Base-by-base conservation (phyloP, 1,140 invertebrate species). In the Aradophagus sp. region DNA sequence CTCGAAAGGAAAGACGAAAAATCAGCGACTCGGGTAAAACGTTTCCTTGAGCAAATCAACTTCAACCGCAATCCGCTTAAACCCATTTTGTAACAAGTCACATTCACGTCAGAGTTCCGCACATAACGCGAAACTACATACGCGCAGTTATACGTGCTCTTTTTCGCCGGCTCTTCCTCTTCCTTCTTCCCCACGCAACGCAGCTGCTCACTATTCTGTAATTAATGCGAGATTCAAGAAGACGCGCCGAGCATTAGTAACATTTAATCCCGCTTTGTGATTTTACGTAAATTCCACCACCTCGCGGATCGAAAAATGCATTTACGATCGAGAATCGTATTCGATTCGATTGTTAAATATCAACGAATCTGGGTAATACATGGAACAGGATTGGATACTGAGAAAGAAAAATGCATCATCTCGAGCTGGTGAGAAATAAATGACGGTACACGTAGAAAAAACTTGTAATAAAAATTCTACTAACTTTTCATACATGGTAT, bases 141-240 rank as follows among this genome's bases (percentile, higher is more conserved):
- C 39, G 63, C 48, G 41, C 20, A 15, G 16, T 11, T 58, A 58
- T 70, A 55, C 56, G 48, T 55, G 62, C 50, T 61, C 56, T 72
- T 72, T 72, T 72, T 62, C 61, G 41, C 35, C 34, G 50, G 42
- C 34, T 68, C 19, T 31, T 55, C 50, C 36, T 62, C 50, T 34
- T 48, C 34, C 56, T 62, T 70, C 66, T 70, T 52, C 36, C 38
- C 50, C 36, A 66, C 56, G 56, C 34, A 45, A 19, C 73, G 71
- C 78, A 80, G 78, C 78, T 80, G 77, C 68, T 76, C 73, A 71
- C 69, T 77, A 69, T 77, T 76, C 50, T 55, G 58, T 61, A 72
- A 66, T 72, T 72, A 72, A 72, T 66, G 69, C 62, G 61, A 72
- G 48, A 55, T 72, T 72, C 61, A 72, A 72, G 68, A 55, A 66